These are phyloP conservation scores for Alfaro cultratus DNA, from an alignment of 2,797 vertebrate species.

Conservation along the genomic window DNA sequence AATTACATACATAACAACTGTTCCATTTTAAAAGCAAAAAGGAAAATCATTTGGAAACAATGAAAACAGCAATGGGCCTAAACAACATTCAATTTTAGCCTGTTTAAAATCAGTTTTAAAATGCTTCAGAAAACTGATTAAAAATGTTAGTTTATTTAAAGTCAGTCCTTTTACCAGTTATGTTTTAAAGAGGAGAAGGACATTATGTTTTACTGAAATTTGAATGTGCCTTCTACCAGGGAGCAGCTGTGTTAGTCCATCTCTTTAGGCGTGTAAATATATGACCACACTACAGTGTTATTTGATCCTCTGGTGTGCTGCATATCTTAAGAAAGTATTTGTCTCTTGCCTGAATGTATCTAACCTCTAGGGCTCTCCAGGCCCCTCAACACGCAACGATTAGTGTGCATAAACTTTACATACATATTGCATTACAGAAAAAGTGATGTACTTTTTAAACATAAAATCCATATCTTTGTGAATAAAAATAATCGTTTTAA, in stretches of 20 bases:
- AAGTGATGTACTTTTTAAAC: not conserved
- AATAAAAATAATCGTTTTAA: not conserved
- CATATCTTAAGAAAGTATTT: not conserved
- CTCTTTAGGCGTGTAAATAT: not conserved
- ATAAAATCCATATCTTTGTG: not conserved
- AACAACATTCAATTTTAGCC: slow-evolving; percentile 17
- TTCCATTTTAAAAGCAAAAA: no score
- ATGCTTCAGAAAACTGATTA: not conserved
- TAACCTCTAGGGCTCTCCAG: not conserved
- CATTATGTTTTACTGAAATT: not conserved
- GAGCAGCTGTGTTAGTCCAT: not conserved
- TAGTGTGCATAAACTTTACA: not conserved
- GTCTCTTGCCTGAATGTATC: not conserved
- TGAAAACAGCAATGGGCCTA: no score
- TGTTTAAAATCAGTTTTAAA: slow-evolving; percentile 14
- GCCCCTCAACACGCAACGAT: not conserved
- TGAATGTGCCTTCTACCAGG: not conserved
- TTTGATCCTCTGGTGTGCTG: not conserved
- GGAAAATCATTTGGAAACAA: no score
- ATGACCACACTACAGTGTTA: not conserved
- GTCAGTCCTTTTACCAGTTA: not conserved
- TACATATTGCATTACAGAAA: not conserved
- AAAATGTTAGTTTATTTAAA: not conserved
- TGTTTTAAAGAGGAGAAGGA: not conserved
- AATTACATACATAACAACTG: no score